Conservation (phyloP, 1,140 invertebrate species). For the Rhopalosiphum padi region DNA sequence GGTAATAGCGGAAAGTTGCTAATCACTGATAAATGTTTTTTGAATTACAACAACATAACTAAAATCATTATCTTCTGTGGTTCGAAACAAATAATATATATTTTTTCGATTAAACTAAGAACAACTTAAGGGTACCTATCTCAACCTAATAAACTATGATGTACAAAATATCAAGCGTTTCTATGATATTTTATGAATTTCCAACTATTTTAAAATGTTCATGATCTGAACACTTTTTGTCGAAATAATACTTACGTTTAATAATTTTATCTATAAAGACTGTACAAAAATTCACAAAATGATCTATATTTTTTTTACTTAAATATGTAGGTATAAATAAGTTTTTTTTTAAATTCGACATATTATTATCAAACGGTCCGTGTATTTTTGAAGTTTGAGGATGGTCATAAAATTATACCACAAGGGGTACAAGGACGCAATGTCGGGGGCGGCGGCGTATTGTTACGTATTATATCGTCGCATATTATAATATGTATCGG, state of each 20-base stretch:
- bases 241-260: neutral
- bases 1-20: neutral
- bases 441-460: neutral
- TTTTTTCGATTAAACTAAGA: neutral
- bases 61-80: neutral
- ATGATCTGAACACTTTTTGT: neutral
- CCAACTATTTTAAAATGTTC: neutral
- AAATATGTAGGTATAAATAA: too few species aligned
- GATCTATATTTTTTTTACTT: too few species aligned
- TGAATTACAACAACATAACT: too few species aligned
- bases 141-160: too few species aligned
- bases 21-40: too few species aligned
- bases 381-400: neutral
- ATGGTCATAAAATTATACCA: neutral
- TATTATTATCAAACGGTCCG: too few species aligned
- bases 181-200: neutral
- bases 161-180: neutral
- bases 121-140: neutral
- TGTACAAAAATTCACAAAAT: too few species aligned
- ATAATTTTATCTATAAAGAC: too few species aligned
- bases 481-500: neutral
- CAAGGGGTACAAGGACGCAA: neutral
- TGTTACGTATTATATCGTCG: neutral
- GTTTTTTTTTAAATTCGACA: too few species aligned
- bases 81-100: neutral